These are phyloP conservation scores for Tenrec ecaudatus DNA, from an alignment of 2,113 vertebrate genomes.

Conservation along the genomic window DNA sequence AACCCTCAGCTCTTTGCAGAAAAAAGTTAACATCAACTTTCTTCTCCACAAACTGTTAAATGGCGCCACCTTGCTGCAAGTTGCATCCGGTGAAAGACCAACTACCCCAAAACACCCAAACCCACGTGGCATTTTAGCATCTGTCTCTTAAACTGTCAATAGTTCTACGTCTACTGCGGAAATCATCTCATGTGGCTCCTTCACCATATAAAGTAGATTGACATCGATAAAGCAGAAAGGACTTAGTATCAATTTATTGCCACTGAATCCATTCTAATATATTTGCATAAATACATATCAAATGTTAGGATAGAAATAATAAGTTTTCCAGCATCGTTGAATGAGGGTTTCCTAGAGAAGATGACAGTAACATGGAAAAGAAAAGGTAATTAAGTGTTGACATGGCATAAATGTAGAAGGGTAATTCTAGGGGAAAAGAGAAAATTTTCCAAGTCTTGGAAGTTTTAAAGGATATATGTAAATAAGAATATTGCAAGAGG, in stretches of 20 bases:
- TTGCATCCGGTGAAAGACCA: not conserved
- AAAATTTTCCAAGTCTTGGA: not conserved
- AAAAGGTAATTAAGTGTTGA: not conserved
- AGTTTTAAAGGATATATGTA: not conserved
- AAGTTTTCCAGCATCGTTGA: not conserved
- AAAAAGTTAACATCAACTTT: not conserved
- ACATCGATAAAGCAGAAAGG: not conserved
- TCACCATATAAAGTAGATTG: not conserved
- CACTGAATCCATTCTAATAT: no score
- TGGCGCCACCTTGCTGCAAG: constrained; percentile 91
- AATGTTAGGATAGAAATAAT: not conserved
- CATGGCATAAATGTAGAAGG: not conserved
- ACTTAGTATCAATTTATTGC: not conserved
- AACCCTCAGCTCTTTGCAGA: not conserved
- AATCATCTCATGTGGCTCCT: not conserved
- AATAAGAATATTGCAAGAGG: no score
- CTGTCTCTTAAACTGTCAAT: not conserved
- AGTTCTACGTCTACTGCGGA: not conserved
- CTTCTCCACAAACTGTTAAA: constrained; percentile 88
- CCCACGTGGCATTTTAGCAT: not conserved
- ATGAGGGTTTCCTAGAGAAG: not conserved
- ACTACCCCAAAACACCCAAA: not conserved
- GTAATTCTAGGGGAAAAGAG: not conserved
- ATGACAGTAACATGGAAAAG: not conserved
- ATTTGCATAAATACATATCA: not conserved